Evolutionary conservation across 2,797 vertebrate species (phyloP).

Genomic region (Acrossocheilus wenchowensis): DNA sequence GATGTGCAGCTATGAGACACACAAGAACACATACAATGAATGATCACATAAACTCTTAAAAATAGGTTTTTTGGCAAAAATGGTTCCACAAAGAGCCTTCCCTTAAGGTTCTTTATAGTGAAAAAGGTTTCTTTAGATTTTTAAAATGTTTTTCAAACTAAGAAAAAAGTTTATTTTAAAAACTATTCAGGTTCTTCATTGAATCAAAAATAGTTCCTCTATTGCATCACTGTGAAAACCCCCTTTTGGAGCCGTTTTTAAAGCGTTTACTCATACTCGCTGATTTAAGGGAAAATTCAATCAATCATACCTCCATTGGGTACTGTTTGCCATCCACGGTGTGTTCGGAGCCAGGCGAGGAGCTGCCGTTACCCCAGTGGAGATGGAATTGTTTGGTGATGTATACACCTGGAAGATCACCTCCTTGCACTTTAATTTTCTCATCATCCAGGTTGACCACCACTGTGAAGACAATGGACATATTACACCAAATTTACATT

Average conservation of each 20-base stretch:
- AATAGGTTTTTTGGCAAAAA: too few relatives aligned
- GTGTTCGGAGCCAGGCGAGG: slow-evolving; percentile 51
- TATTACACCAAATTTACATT: neutral
- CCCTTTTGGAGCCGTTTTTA: too few relatives aligned
- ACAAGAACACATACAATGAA: neutral
- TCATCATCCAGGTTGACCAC: slow-evolving; percentile 60
- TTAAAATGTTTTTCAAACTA: too few relatives aligned
- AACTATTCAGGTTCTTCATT: too few relatives aligned
- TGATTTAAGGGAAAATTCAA: neutral
- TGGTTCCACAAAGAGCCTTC: neutral
- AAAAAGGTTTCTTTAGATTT: too few relatives aligned
- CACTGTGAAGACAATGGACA: slow-evolving; percentile 64
- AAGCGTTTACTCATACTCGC: neutral
- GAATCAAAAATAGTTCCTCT: neutral
- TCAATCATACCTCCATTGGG: slow-evolving; percentile 47
- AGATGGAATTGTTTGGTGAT: slow-evolving; percentile 74
- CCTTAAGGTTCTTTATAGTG: neutral
- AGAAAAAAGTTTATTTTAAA: neutral
- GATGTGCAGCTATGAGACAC: slow-evolving; percentile 65
- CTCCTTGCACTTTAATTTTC: slow-evolving; percentile 65
- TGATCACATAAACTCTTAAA: neutral
- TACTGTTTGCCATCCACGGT: slow-evolving; percentile 50
- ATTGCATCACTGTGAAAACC: neutral
- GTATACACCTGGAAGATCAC: slow-evolving; percentile 69
- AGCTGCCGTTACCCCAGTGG: slow-evolving; percentile 73